Evolutionary conservation across 2,797 vertebrate genomes (phyloP), one percentile per base, ranked within the genome.

Genomic region (Delichon dasypus): DNA sequence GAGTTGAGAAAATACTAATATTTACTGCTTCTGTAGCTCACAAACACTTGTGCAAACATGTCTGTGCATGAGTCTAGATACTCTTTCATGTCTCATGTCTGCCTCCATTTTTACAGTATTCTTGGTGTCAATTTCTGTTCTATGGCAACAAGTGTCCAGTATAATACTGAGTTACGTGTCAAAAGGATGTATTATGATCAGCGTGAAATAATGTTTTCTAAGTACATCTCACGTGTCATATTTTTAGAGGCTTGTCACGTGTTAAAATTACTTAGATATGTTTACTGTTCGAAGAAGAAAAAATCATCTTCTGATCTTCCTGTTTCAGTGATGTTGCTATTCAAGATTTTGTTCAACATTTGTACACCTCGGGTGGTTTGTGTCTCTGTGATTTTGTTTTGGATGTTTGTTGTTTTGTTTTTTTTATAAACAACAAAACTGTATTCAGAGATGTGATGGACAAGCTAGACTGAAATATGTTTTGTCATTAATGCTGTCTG

Each of bases 341-440:
- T 79, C 10, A 89, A 26, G 16, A 21, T 73, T 73, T 44, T 16
- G 17, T 85, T 89, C 30, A 78, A 48, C 48, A 42, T 50, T 10
- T 7, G 5, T 32, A 6, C 3, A 11, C 40, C 9, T 17, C 1
- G 6, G 34, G 8, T 42, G 5, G 3, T 1, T 42, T 62, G 10
- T 45, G 48, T 38, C 23, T 40, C 5, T 45, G 9, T 54, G 44
- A 13, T 45, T 44, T 53, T 53, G 14, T 27, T 61, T 62, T 38
- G n/a, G 18, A 30, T 44, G 14, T 30, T 36, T 36, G n/a, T 30
- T 30, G 11, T 10, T 73, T 44, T 15, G 1, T 8, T 30, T 27
- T 27, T 53, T 74, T 23, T 29, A 48, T 5, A 22, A 67, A 11
- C 14, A 60, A 21, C 11, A 44, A 36, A 64, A 26, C 3, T 32